These are phyloP conservation scores for Lateolabrax maculatus DNA, from an alignment of 2,797 vertebrate species.

Conservation along the genomic window DNA sequence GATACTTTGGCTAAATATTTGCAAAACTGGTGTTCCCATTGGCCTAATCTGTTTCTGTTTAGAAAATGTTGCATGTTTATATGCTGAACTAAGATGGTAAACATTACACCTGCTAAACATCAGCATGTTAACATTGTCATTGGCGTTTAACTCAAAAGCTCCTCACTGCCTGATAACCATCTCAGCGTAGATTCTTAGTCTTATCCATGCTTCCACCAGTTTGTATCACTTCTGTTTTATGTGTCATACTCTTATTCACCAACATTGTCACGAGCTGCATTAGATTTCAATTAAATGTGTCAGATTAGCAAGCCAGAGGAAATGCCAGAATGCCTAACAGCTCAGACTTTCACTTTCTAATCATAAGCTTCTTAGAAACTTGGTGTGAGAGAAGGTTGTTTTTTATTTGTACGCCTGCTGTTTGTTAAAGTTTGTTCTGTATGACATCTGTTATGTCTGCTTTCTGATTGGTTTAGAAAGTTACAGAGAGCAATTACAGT, in stretches of 20 bases:
- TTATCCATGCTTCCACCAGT: neutral
- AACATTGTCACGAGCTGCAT: neutral
- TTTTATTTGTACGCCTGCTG: neutral
- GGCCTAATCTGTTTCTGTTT: too few species aligned
- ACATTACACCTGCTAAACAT: too few species aligned
- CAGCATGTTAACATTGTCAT: neutral
- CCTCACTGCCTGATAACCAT: neutral
- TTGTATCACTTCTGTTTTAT: neutral
- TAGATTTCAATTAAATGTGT: conserved; percentile 32
- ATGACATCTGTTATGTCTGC: neutral
- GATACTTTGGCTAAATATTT: too few species aligned
- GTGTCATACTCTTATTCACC: neutral
- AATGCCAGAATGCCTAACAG: conserved; percentile 3
- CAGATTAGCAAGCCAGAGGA: conserved; percentile 17
- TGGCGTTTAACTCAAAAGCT: neutral
- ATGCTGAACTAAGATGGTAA: neutral
- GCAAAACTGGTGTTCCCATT: too few species aligned
- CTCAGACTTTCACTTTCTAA: neutral
- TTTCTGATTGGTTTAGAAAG: conserved; percentile 8
- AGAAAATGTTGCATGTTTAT: too few species aligned
- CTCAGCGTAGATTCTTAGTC: neutral
- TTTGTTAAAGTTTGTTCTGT: conserved; percentile 13
- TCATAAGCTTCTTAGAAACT: conserved; percentile 26
- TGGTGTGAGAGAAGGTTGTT: neutral
- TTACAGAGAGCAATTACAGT: conserved; percentile 24